A percentile compares a stretch with the other conserved stretches of the same genome.
phyloP scores from a whole-genome alignment of 2,888 invertebrate species.

The Junonia oenone region DNA sequence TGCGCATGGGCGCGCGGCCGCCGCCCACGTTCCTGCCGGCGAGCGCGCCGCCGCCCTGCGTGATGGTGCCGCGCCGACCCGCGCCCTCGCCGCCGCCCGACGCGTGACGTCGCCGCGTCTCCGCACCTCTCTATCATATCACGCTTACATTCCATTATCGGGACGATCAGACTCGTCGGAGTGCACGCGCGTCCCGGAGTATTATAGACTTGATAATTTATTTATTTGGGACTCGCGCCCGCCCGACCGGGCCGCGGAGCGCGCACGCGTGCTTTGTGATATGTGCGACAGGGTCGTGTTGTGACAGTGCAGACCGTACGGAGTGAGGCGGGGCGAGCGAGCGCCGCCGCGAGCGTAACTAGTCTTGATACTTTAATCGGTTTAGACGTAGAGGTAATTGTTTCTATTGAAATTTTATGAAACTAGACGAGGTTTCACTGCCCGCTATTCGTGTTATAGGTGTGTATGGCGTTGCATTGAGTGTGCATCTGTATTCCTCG shows the following conservation, averaged over 20 bases:
- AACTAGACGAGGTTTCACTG: slow-evolving; percentile 47
- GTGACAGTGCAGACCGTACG: slow-evolving; percentile 36
- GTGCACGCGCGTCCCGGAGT: slow-evolving; percentile 60
- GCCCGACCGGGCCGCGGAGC: slow-evolving; percentile 33
- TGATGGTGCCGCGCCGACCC: slow-evolving; percentile 52
- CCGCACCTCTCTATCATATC: slow-evolving; percentile 51
- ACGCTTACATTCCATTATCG: slow-evolving; percentile 78
- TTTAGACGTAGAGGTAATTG: slow-evolving; percentile 50
- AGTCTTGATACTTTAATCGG: slow-evolving; percentile 55
- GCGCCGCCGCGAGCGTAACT: slow-evolving; percentile 41
- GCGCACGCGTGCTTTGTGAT: slow-evolving; percentile 42
- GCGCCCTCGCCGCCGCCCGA: slow-evolving; percentile 49
- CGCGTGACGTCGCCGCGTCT: slow-evolving; percentile 45
- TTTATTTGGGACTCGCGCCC: slow-evolving; percentile 62
- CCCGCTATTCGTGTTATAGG: slow-evolving; percentile 47
- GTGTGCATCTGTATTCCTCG: slow-evolving; percentile 59
- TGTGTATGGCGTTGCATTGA: slow-evolving; percentile 43
- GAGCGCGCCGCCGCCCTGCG: slow-evolving; percentile 51
- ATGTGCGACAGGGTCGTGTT: slow-evolving; percentile 42
- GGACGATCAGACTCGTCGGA: slow-evolving; percentile 62
- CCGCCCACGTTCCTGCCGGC: slow-evolving; percentile 44
- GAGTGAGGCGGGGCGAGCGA: slow-evolving; percentile 27
- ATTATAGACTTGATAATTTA: slow-evolving; percentile 75
- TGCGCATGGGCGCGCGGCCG: slow-evolving; percentile 70
- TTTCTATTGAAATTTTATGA: slow-evolving; percentile 51